Evolutionary conservation across 2,113 vertebrate genomes (phyloP).

Genomic region (Heterocephalus glaber): DNA sequence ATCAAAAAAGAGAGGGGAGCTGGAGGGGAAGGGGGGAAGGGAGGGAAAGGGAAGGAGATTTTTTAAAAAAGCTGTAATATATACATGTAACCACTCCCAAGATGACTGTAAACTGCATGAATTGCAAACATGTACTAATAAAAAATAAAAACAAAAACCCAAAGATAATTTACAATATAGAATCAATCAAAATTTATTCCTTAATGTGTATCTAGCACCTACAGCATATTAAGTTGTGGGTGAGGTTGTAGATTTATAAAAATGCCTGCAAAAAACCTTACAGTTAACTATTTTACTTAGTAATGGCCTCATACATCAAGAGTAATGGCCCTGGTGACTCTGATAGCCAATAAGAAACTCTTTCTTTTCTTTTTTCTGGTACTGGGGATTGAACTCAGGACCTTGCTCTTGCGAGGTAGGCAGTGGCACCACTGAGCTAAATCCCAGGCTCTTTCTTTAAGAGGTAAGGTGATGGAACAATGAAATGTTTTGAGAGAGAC

Average conservation of each 20-base stretch:
- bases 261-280: neutral
- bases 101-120: neutral
- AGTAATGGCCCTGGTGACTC: too few relatives aligned
- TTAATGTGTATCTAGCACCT: neutral
- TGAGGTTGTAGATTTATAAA: neutral
- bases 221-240: conserved; percentile 27
- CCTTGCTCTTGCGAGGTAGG: too few relatives aligned
- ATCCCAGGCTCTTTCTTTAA: too few relatives aligned
- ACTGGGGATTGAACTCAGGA: too few relatives aligned
- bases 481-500: neutral
- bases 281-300: neutral
- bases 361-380: too few relatives aligned
- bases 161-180: conserved; percentile 38
- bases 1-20: neutral
- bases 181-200: conserved; percentile 5
- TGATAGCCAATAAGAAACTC: neutral
- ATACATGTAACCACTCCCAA: neutral
- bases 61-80: neutral
- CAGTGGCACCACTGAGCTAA: too few relatives aligned
- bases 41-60: neutral
- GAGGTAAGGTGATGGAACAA: neutral
- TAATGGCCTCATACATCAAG: neutral
- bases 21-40: fast-evolving
- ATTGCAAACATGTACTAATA: neutral
- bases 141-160: neutral